Percentiles rank a stretch among this genome's conserved stretches.
Evolutionary conservation across 2,113 vertebrate genomes (phyloP).

Genomic region (Clarias macrocephalus): DNA sequence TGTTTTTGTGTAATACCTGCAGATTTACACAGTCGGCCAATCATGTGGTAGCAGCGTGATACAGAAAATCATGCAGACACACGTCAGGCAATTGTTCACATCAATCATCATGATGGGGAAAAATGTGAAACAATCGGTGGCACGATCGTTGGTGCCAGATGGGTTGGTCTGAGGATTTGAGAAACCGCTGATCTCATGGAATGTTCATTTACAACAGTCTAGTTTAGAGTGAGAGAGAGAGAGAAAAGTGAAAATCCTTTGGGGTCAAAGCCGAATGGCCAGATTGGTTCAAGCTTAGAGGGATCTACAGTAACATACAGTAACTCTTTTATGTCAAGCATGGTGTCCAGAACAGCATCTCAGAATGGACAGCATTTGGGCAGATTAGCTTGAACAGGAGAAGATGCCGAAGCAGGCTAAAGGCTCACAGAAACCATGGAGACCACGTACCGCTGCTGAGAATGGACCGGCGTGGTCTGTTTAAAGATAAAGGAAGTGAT

Average conservation of each 20-base stretch:
- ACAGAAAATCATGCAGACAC: neutral
- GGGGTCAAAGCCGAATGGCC: neutral
- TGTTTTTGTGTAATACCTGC: neutral
- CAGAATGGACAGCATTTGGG: neutral
- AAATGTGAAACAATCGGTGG: neutral
- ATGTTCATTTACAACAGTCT: neutral
- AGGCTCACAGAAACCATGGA: neutral
- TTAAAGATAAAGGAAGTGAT: too few relatives aligned
- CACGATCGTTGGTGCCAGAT: neutral
- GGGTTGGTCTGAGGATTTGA: neutral
- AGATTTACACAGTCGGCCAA: neutral
- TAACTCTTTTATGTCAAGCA: neutral
- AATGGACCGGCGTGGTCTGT: too few relatives aligned
- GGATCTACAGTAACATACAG: neutral
- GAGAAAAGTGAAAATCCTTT: too few relatives aligned
- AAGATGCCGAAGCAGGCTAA: neutral
- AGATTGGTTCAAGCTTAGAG: neutral
- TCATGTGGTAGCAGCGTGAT: neutral
- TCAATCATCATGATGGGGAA: neutral
- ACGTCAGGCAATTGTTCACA: neutral
- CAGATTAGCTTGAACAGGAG: too few relatives aligned
- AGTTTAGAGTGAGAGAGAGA: neutral
- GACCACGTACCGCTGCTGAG: too few relatives aligned
- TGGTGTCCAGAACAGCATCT: neutral
- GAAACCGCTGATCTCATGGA: slow-evolving; percentile 1